Base-by-base conservation (phyloP, 2,797 vertebrate genomes). In the Tamandua tetradactyla region DNA sequence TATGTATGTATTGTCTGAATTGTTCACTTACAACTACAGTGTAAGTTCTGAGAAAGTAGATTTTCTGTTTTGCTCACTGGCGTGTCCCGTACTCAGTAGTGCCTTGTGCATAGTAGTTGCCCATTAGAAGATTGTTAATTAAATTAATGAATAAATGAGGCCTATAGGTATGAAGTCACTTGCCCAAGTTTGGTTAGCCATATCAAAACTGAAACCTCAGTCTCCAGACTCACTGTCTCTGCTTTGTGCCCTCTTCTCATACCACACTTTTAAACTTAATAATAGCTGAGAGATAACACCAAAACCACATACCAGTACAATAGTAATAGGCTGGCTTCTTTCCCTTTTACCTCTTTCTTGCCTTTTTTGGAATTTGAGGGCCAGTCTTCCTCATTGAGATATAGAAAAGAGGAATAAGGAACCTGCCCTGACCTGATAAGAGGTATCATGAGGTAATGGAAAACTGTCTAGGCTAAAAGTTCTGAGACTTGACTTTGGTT, bases 351-450 rank as follows among this genome's bases (percentile, higher is more conserved):
- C 64, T 89, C 49, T 89, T 92, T 79, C 52, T 69, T 93, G 69
- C 40, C 84, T 84, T 59, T 59, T 93, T 61, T 79, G 86, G 84
- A 95, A 95, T 96, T 94, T 95, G 88, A 78, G 89, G 87, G 55
- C 66, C 78, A 30, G 47, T 91, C 52, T 74, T 81, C 35, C 74
- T 92, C 83, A 76, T 2, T 92, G 72, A 89, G 44, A 66, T 95
- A 5, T 62, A 40, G 72, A 91, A 92, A 75, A n/a, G 42, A 85
- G 52, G 25, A 93, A 66, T 80, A 95, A 96, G 81, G 64, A 88
- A 35, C 27, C n/a, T 49, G 52, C n/a, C 40, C 4, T 0, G 7
- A 49, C 40, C 74, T 78, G 75, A 95, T 94, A 88, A 93, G 37
- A 44, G 49, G 7, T 84, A 25, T 81, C 59, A 10, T n/a, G 44